phyloP scores from a whole-genome alignment of 1,140 invertebrate species.

The Eriosoma lanigerum region DNA sequence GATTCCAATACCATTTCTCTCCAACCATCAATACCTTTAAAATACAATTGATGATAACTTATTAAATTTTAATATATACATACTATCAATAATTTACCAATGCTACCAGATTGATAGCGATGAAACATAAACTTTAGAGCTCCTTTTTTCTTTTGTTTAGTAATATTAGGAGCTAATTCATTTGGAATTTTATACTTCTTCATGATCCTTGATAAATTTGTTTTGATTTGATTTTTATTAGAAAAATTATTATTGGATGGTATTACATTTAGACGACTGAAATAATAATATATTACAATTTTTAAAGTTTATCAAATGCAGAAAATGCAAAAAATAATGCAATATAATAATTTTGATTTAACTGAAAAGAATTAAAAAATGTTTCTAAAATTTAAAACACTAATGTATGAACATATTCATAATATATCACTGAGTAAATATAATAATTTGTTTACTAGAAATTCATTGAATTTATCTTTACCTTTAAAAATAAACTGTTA shows the following conservation, averaged over 20 bases:
- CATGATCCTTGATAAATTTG: slow-evolving; percentile 65
- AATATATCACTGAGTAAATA: too few species aligned
- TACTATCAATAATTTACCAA: slow-evolving; percentile 21
- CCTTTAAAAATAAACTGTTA: too few species aligned
- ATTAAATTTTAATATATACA: background rate
- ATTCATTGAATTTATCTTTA: too few species aligned
- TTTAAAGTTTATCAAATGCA: too few species aligned
- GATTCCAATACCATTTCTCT: slow-evolving; percentile 70
- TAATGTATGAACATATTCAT: too few species aligned
- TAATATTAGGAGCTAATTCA: slow-evolving; percentile 66
- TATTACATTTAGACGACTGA: slow-evolving; percentile 62
- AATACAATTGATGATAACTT: background rate
- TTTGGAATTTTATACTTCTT: slow-evolving; percentile 66
- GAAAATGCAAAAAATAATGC: too few species aligned
- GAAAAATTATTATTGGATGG: slow-evolving; percentile 65
- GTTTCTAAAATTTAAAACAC: too few species aligned
- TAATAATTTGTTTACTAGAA: too few species aligned
- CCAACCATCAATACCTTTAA: slow-evolving; percentile 64
- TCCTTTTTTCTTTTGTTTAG: slow-evolving; percentile 66
- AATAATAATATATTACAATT: slow-evolving; percentile 55
- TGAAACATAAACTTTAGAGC: slow-evolving; percentile 67
- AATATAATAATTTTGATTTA: too few species aligned
- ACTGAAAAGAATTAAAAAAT: too few species aligned
- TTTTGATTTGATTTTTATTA: slow-evolving; percentile 64
- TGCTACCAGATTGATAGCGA: slow-evolving; percentile 47